Percentiles rank a stretch among this genome's conserved stretches.
Evolutionary conservation across 2,888 invertebrate genomes (phyloP).

Genomic region (Eupithecia exiguata): DNA sequence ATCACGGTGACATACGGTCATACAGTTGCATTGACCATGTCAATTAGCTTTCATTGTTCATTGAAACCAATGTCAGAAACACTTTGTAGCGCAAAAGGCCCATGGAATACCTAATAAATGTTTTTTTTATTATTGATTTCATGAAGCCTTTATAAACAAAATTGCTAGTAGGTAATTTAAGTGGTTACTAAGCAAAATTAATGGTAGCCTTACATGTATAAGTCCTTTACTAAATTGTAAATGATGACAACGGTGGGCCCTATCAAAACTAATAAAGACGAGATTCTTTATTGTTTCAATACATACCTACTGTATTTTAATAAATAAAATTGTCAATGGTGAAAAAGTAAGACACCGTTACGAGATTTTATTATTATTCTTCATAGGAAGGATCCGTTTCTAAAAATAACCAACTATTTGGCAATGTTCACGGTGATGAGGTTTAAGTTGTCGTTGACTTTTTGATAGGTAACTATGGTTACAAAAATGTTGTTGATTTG

Average conservation of each 20-base stretch:
- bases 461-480: no score
- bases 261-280: no score
- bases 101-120: neutral
- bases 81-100: slow-evolving; percentile 6
- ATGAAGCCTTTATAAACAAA: neutral
- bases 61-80: slow-evolving; percentile 19
- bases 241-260: no score
- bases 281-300: neutral
- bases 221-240: no score
- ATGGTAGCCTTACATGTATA: neutral
- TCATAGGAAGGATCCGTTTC: neutral
- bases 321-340: no score
- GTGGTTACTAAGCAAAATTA: neutral
- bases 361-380: neutral
- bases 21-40: slow-evolving; percentile 21
- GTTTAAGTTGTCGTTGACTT: no score
- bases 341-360: neutral
- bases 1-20: slow-evolving; percentile 25
- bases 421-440: slow-evolving; percentile 20
- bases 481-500: no score
- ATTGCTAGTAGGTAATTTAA: neutral
- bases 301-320: neutral
- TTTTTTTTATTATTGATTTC: neutral
- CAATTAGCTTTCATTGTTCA: slow-evolving; percentile 37
- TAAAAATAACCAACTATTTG: slow-evolving; percentile 28